Conservation (phyloP, 2,888 invertebrate genomes). For the Erebia epiphron region DNA sequence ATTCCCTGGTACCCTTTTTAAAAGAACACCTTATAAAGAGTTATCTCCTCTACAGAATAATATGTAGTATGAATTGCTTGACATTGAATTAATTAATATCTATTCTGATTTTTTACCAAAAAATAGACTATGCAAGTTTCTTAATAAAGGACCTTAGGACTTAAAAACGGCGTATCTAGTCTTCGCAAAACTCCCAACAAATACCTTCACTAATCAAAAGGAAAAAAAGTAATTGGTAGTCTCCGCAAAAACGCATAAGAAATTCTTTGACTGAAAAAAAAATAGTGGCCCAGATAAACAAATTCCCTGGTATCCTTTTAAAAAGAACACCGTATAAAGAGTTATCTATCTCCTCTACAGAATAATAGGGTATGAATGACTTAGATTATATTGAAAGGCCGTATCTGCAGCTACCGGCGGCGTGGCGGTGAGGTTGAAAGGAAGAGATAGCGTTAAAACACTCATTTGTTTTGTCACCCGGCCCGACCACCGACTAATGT, state of each 20-base stretch:
- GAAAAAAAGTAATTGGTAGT: neutral
- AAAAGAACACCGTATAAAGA: constrained; percentile 30
- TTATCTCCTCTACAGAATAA: constrained; percentile 37
- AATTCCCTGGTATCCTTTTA: constrained; percentile 31
- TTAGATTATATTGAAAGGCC: constrained; percentile 49
- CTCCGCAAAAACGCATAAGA: constrained; percentile 13
- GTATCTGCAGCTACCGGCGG: constrained; percentile 48
- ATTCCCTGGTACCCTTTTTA: constrained; percentile 31
- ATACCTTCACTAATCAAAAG: neutral
- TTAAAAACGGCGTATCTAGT: too few species aligned
- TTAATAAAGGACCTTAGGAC: too few species aligned
- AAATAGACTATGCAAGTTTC: too few species aligned
- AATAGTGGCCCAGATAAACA: constrained; percentile 21
- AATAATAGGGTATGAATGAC: constrained; percentile 43
- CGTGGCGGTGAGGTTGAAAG: constrained; percentile 65
- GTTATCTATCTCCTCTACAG: constrained; percentile 36
- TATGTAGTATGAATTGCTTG: constrained; percentile 43
- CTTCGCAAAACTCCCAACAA: constrained; percentile 6
- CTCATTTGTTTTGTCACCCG: constrained; percentile 81
- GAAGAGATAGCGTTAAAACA: constrained; percentile 78
- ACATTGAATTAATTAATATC: too few species aligned
- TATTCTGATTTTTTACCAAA: too few species aligned
- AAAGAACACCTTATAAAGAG: constrained; percentile 27
- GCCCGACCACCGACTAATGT: constrained; percentile 59
- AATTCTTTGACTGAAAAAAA: constrained; percentile 5